A percentile compares a stretch with the other conserved stretches of the same genome.
Evolutionary conservation across 2,888 invertebrate genomes (phyloP).

Genomic region (Nemoura dubitans): DNA sequence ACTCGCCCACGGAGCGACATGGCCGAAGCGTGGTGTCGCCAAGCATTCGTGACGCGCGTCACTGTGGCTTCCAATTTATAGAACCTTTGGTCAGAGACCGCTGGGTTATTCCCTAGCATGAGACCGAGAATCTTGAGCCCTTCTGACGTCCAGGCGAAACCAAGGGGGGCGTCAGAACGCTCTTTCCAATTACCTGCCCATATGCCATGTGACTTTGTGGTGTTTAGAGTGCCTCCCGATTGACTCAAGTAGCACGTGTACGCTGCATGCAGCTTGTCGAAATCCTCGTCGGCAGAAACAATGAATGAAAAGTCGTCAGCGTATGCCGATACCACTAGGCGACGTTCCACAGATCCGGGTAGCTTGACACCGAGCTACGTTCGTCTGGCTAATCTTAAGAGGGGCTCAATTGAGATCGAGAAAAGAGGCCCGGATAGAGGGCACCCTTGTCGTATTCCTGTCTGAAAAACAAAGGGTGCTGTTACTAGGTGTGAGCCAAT

Average conservation of each 20-base stretch:
- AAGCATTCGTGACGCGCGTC: not conserved
- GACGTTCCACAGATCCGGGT: not conserved
- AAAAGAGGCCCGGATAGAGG: conserved; percentile 18
- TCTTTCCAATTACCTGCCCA: conserved; percentile 39
- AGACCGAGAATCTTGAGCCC: conserved; percentile 36
- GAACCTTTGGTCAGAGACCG: not conserved
- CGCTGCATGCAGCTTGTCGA: not conserved
- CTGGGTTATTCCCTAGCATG: not conserved
- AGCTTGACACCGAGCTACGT: not conserved
- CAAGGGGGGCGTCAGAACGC: conserved; percentile 14
- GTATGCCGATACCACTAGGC: conserved; percentile 18
- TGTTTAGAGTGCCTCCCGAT: conserved; percentile 28
- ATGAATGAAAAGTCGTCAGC: conserved; percentile 29
- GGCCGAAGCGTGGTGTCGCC: conserved; percentile 23
- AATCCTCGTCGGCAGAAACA: not conserved
- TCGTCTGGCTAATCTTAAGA: not conserved
- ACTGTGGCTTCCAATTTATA: not conserved
- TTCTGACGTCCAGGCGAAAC: conserved; percentile 30
- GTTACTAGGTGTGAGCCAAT: not conserved
- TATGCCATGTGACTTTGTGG: conserved; percentile 23
- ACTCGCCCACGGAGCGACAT: conserved; percentile 39
- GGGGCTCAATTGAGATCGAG: not conserved
- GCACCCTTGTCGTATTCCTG: conserved; percentile 1
- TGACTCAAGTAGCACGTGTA: conserved; percentile 20
- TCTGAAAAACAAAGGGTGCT: conserved; percentile 2